Percentiles rank a stretch among this genome's conserved stretches.
Conservation (phyloP, 2,888 invertebrate genomes). For the Dichetophora obliterata region DNA sequence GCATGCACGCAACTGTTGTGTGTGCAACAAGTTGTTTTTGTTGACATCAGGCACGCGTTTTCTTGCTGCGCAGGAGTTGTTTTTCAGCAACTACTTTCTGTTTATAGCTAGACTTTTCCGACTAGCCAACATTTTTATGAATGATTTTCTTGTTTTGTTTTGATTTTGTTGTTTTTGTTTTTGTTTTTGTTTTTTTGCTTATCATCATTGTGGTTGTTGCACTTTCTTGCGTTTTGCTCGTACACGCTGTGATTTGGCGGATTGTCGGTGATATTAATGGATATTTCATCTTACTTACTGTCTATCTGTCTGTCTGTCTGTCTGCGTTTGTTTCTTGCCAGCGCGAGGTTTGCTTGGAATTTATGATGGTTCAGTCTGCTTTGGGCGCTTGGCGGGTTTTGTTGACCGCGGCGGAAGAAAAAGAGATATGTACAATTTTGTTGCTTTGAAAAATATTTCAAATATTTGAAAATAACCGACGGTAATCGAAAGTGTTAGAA, state of each 20-base stretch:
- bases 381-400: slow-evolving; percentile 66
- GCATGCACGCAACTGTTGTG: not conserved
- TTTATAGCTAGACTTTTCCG: not conserved
- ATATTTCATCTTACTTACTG: slow-evolving; percentile 43
- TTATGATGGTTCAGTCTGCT: slow-evolving; percentile 60
- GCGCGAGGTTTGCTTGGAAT: slow-evolving; percentile 49
- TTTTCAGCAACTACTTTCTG: slow-evolving; percentile 26
- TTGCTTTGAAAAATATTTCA: not conserved
- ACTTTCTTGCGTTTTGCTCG: not conserved
- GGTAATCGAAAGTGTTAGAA: not conserved
- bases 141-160: slow-evolving; percentile 43
- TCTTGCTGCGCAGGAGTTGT: slow-evolving; percentile 40
- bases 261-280: not conserved
- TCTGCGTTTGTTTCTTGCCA: slow-evolving; percentile 50
- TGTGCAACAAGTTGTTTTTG: slow-evolving; percentile 12
- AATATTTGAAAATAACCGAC: not conserved
- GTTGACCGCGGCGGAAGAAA: slow-evolving; percentile 50
- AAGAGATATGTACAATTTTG: not conserved
- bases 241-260: slow-evolving; percentile 25
- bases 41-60: not conserved
- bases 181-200: slow-evolving; percentile 40
- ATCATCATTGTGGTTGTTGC: not conserved
- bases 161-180: slow-evolving; percentile 30
- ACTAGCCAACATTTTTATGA: slow-evolving; percentile 40
- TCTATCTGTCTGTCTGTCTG: slow-evolving; percentile 54